A percentile compares a stretch with the other conserved stretches of the same genome.
Conservation (phyloP, 1,140 invertebrate genomes). For the Drosophila virilis region DNA sequence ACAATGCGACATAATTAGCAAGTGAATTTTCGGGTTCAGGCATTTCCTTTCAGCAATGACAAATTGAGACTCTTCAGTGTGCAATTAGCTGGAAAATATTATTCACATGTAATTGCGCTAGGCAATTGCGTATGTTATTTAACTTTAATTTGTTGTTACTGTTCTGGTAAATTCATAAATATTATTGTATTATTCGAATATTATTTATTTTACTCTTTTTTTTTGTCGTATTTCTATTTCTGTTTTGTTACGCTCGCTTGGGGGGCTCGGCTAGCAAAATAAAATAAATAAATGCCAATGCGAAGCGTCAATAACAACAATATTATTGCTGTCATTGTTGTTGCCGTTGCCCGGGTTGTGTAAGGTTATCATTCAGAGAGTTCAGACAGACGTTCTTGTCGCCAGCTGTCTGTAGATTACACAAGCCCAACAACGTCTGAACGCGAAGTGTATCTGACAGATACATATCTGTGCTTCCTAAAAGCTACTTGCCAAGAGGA, state of each 20-base stretch:
- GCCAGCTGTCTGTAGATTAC: constrained; percentile 27
- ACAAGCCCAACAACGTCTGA: constrained; percentile 5
- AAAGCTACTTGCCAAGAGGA: constrained; percentile 2
- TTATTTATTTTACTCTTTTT: constrained; percentile 38
- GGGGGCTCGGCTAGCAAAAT: constrained; percentile 65
- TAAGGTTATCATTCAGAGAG: constrained; percentile 50
- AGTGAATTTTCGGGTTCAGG: constrained; percentile 1
- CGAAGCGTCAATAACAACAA: constrained; percentile 63
- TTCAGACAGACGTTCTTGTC: constrained; percentile 13
- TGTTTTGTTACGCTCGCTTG: constrained; percentile 26
- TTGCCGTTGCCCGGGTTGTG: constrained; percentile 54
- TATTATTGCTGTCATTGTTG: constrained; percentile 13
- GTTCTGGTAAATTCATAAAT: constrained; percentile 22
- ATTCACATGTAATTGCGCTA: constrained; percentile 2
- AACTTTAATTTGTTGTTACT: constrained; percentile 3
- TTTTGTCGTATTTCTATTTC: constrained; percentile 41
- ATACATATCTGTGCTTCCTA: constrained; percentile 11
- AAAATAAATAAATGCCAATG: constrained; percentile 23
- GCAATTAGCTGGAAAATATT: constrained; percentile 20
- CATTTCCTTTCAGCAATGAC: constrained; percentile 18
- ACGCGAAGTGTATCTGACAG: constrained; percentile 11
- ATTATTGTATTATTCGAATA: constrained; percentile 58
- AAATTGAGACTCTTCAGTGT: constrained; percentile 15
- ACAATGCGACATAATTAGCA: constrained; percentile 39
- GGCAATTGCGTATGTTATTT: background rate